Evolutionary conservation across 1,140 invertebrate genomes (phyloP), one percentile per base, ranked within the genome.

Genomic region (Heliconius himera): DNA sequence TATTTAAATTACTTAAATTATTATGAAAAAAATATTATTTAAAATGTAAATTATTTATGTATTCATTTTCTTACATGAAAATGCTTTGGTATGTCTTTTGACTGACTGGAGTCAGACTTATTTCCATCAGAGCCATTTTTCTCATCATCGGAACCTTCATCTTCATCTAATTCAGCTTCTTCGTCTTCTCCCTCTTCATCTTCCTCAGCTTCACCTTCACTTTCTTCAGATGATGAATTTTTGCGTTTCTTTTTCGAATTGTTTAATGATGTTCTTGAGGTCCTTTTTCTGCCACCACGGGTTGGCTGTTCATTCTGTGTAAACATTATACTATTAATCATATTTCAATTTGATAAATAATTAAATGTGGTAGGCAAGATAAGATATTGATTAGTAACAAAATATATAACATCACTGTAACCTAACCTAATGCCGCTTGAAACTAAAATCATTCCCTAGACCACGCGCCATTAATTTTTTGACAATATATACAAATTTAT

Each of bases 81-180:
- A 89, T 95, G 92, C 90, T 95, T 95, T 89, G 94, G 94, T 90
- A 95, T 88, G 88, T 95, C 94, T 87, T 95, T 95, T 74, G 93
- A 94, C 81, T 95, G 94, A 84, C 93, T 95, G 73, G 94, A 95
- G 77, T 95, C 94, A 81, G 94, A 95, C 78, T 95, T 95, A 78
- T 95, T 95, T 74, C 92, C 94, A 86, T 95, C 94, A 41, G 94
- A 95, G 16, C 93, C 94, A 88, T 95, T 95, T 82, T 95, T 95
- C 72, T 95, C 94, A 86, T 95, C 94, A 85, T 95, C 94, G 8
- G 94, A 95, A n/a, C 93, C 93, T 70, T 95, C 94, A 72, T 95
- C 94, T 29, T 95, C 94, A 77, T 95, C 93, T 38, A 91, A 78
- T 51, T 93, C 91, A 6, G 88, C 91, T 78, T 94, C 93, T 29